These are phyloP conservation scores for Hafferia zeledoni DNA, from an alignment of 2,797 vertebrate species.

Conservation along the genomic window DNA sequence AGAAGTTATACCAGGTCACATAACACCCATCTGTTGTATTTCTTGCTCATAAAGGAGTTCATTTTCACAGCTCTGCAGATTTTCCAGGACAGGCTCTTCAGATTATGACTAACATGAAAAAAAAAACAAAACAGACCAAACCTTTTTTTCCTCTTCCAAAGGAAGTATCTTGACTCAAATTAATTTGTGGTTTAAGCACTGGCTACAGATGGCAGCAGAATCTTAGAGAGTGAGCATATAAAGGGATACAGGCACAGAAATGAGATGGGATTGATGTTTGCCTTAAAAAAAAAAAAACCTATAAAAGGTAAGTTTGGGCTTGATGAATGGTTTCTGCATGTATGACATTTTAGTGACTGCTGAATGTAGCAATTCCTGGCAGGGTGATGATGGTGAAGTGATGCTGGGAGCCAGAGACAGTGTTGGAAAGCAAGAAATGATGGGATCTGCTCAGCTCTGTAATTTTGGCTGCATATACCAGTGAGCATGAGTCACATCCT, in stretches of 20 bases:
- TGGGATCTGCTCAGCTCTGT: neutral
- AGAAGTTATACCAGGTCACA: neutral
- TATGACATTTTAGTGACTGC: neutral
- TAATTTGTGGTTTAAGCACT: neutral
- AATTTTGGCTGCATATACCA: slow-evolving; percentile 21
- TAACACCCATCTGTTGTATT: neutral
- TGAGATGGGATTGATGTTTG: neutral
- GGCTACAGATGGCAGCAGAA: neutral
- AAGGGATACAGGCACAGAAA: neutral
- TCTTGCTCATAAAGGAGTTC: neutral
- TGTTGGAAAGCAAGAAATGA: slow-evolving; percentile 16
- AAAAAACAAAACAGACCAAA: neutral
- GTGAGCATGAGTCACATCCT: neutral
- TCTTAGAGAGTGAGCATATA: neutral
- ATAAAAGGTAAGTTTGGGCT: neutral
- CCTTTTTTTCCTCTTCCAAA: neutral
- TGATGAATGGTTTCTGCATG: neutral
- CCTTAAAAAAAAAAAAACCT: neutral
- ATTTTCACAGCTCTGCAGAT: neutral
- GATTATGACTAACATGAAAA: neutral
- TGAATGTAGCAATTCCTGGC: neutral
- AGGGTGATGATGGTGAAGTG: neutral
- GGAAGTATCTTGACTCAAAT: neutral
- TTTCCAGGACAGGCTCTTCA: neutral
- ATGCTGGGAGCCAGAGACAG: slow-evolving; percentile 4